A percentile compares a stretch with the other conserved stretches of the same genome.
phyloP scores from a whole-genome alignment of 2,888 invertebrate species.

The Oligia strigilis region DNA sequence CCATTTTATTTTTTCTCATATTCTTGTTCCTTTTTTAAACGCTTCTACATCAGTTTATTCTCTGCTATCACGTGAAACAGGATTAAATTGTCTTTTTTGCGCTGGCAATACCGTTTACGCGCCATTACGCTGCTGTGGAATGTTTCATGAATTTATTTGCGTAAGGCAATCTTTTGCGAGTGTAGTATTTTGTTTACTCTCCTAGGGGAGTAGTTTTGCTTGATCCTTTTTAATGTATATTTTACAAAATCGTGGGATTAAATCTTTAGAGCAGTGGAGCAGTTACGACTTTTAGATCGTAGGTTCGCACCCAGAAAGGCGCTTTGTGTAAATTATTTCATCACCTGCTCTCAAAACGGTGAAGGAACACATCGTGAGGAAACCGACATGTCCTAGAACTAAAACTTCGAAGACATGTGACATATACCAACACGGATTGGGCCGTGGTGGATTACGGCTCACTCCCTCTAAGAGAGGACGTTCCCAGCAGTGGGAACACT shows the following conservation, averaged over 20 bases:
- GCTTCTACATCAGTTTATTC: not conserved
- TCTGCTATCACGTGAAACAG: slow-evolving; percentile 9
- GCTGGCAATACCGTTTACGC: slow-evolving; percentile 31
- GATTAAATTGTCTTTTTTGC: slow-evolving; percentile 38
- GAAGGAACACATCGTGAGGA: too few relatives aligned
- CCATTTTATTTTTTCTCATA: not conserved
- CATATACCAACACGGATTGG: not conserved
- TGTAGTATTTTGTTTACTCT: slow-evolving; percentile 19
- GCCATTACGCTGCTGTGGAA: slow-evolving; percentile 19
- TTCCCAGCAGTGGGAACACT: not conserved
- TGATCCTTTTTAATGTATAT: not conserved
- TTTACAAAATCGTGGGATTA: not conserved
- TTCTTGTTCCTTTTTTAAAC: slow-evolving; percentile 5
- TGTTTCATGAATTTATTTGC: slow-evolving; percentile 46
- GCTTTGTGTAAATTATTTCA: too few relatives aligned
- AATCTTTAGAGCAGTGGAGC: not conserved
- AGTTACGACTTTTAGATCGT: not conserved
- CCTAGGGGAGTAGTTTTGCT: not conserved
- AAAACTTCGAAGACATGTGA: not conserved
- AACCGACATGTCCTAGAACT: not conserved
- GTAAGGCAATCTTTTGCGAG: slow-evolving; percentile 30
- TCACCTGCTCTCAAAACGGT: too few relatives aligned
- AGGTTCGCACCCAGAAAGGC: not conserved
- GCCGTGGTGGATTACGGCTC: too few relatives aligned
- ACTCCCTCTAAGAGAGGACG: not conserved